These are phyloP conservation scores for Anas bahamensis DNA, from an alignment of 2,797 vertebrate species.

Conservation along the genomic window DNA sequence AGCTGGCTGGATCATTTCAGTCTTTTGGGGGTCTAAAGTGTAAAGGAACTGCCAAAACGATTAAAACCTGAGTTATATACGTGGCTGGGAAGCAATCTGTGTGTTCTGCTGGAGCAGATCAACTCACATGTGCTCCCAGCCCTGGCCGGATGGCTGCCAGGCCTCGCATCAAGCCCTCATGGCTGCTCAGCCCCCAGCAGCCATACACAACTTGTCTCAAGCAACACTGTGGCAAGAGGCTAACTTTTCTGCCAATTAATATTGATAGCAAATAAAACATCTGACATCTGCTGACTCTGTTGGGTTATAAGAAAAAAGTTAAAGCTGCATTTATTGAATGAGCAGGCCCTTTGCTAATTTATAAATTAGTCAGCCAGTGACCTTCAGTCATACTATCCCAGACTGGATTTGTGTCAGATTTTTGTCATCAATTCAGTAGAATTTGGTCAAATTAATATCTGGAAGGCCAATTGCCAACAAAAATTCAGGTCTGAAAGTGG, in stretches of 20 bases:
- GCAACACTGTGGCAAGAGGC: not conserved
- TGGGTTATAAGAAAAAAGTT: not conserved
- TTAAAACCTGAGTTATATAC: not conserved
- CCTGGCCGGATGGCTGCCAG: not conserved
- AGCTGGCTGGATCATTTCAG: not conserved
- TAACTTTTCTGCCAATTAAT: not conserved
- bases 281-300: not conserved
- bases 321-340: not conserved
- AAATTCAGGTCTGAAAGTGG: not conserved
- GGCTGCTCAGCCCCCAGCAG: not conserved
- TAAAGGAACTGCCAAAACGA: slow-evolving; percentile 24
- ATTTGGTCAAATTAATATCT: not conserved
- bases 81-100: not conserved
- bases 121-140: not conserved
- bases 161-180: not conserved
- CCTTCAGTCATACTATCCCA: not conserved
- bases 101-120: slow-evolving; percentile 11
- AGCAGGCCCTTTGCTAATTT: not conserved
- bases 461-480: not conserved
- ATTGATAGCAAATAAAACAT: not conserved
- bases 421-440: not conserved
- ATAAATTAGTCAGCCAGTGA: not conserved
- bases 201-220: not conserved
- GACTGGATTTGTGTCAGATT: not conserved
- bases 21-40: not conserved